A percentile compares a stretch with the other conserved stretches of the same genome.
Evolutionary conservation across 2,797 vertebrate genomes (phyloP).

Genomic region (Melanotaenia pygmaea): DNA sequence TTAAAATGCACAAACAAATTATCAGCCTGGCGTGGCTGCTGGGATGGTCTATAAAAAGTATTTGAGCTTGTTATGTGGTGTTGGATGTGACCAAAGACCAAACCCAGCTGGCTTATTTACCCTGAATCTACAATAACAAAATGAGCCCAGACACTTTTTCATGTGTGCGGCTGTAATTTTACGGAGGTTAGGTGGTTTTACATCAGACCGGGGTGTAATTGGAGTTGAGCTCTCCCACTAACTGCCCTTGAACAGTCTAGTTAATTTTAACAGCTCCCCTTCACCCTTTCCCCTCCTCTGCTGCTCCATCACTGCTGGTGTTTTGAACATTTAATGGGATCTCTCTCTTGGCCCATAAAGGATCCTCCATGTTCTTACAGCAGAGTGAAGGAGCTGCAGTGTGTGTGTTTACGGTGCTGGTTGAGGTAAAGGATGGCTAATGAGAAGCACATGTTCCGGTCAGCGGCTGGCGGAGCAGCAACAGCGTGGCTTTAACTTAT

Average conservation of each 20-base stretch:
- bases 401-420: conserved; percentile 22
- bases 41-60: neutral
- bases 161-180: conserved; percentile 65
- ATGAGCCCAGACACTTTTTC: conserved; percentile 50
- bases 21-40: no score
- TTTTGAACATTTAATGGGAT: conserved; percentile 81
- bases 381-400: conserved; percentile 77
- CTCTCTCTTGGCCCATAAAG: conserved; percentile 75
- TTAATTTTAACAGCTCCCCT: conserved; percentile 72
- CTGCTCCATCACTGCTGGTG: conserved; percentile 56
- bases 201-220: conserved; percentile 73
- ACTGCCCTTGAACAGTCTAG: conserved; percentile 75
- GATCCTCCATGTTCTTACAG: conserved; percentile 86
- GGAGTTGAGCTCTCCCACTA: conserved; percentile 72
- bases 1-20: no score
- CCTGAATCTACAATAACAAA: conserved; percentile 44
- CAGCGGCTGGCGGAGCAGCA: conserved; percentile 74
- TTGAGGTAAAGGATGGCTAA: conserved; percentile 78
- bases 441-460: conserved; percentile 91
- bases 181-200: conserved; percentile 65
- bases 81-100: conserved; percentile 18
- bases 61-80: conserved; percentile 16
- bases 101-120: conserved; percentile 46
- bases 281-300: conserved; percentile 32
- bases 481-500: conserved; percentile 90